phyloP scores from a whole-genome alignment of 2,888 invertebrate genomes.

The Phyllotreta cruciferae region DNA sequence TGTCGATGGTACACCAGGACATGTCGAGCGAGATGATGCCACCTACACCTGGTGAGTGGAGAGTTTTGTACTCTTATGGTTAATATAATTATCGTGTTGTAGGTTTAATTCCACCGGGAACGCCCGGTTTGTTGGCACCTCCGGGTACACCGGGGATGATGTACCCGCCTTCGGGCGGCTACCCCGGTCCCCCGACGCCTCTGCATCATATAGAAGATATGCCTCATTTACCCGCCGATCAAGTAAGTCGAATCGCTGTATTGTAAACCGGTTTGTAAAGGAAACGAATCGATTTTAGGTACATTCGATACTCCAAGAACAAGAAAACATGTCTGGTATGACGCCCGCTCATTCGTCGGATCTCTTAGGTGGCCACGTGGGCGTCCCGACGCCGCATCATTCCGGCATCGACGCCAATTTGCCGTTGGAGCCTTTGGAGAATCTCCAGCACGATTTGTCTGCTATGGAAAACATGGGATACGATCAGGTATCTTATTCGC shows the following conservation, averaged over 20 bases:
- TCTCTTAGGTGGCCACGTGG: constrained; percentile 50
- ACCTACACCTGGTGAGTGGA: constrained; percentile 21
- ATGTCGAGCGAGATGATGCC: constrained; percentile 19
- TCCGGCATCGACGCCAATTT: constrained; percentile 48
- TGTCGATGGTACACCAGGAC: constrained; percentile 7
- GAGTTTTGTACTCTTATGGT: too few species aligned
- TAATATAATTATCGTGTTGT: too few species aligned
- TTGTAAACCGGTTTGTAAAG: neutral
- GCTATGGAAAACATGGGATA: constrained; percentile 71
- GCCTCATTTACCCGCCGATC: constrained; percentile 71
- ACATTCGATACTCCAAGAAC: constrained; percentile 57
- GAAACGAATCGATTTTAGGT: constrained; percentile 46
- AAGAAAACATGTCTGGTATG: constrained; percentile 56
- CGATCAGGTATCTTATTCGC: constrained; percentile 58
- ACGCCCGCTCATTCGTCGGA: constrained; percentile 55
- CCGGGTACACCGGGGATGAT: constrained; percentile 61
- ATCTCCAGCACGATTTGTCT: constrained; percentile 54
- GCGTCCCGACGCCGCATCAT: constrained; percentile 52
- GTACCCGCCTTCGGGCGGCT: constrained; percentile 58
- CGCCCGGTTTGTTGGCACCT: constrained; percentile 54
- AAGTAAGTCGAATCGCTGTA: constrained; percentile 54
- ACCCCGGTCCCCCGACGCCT: constrained; percentile 57
- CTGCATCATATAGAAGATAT: constrained; percentile 63
- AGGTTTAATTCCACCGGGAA: constrained; percentile 24
- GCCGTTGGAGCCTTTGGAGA: constrained; percentile 50